Evolutionary conservation across 2,113 vertebrate genomes (phyloP).

Genomic region (Aldabrachelys gigantea): DNA sequence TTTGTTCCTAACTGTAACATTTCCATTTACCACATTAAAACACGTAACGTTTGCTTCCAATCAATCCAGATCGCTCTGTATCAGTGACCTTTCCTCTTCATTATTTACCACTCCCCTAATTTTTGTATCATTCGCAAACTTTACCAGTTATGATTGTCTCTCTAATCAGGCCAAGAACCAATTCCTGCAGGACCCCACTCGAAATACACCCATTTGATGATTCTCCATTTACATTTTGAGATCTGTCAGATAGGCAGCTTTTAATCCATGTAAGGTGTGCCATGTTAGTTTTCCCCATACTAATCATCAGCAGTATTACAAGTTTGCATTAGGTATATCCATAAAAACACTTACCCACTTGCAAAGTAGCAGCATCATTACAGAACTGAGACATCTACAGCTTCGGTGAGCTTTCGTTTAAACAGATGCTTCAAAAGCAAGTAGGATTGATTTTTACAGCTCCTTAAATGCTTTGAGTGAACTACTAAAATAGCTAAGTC

Average conservation of each 20-base stretch:
- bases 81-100: too few relatives aligned
- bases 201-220: neutral
- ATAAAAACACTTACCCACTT: neutral
- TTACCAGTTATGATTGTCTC: neutral
- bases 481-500: neutral
- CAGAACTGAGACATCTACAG: neutral
- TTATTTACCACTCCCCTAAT: neutral
- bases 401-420: neutral
- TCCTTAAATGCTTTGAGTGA: neutral
- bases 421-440: neutral
- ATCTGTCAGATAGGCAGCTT: neutral
- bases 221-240: neutral
- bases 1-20: too few relatives aligned
- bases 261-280: neutral
- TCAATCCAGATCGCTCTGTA: too few relatives aligned
- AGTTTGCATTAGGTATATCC: neutral
- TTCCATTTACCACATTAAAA: too few relatives aligned
- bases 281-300: neutral
- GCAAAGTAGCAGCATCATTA: fast-evolving
- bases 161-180: neutral
- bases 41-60: too few relatives aligned
- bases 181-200: too few relatives aligned
- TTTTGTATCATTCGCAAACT: neutral
- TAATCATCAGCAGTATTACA: neutral
- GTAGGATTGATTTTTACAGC: neutral